Evolutionary conservation across 2,888 invertebrate genomes (phyloP).

Genomic region (Parascotia fuliginaria): DNA sequence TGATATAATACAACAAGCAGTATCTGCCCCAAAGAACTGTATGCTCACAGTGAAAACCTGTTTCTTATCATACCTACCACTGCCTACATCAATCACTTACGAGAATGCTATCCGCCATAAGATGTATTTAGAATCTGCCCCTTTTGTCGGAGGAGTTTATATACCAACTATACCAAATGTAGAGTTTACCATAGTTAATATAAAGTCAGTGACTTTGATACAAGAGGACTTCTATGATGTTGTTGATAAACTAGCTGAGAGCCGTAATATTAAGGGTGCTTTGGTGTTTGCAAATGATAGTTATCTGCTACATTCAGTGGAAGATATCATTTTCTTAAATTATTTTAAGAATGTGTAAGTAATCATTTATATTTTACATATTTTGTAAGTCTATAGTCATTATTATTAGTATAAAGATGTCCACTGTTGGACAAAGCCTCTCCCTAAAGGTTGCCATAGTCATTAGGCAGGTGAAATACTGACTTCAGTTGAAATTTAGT

Average conservation of each 20-base stretch:
- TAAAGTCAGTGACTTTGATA: constrained; percentile 53
- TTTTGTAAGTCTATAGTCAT: not conserved
- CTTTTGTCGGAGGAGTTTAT: constrained; percentile 69
- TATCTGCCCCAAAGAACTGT: constrained; percentile 67
- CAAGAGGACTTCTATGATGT: constrained; percentile 57
- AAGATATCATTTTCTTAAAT: constrained; percentile 71
- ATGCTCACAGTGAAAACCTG: constrained; percentile 65
- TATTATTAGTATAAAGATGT: too few species aligned
- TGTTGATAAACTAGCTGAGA: constrained; percentile 57
- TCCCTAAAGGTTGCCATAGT: too few species aligned
- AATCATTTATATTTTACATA: not conserved
- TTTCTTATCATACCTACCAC: constrained; percentile 66
- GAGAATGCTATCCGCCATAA: constrained; percentile 52
- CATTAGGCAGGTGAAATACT: too few species aligned
- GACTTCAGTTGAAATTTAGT: too few species aligned
- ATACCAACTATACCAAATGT: constrained; percentile 75
- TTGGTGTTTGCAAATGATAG: constrained; percentile 77
- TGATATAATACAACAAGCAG: constrained; percentile 63
- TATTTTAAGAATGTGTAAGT: constrained; percentile 75
- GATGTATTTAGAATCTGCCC: constrained; percentile 42
- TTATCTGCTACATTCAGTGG: constrained; percentile 66
- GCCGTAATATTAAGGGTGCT: constrained; percentile 67
- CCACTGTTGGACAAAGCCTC: too few species aligned
- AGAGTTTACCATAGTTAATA: constrained; percentile 65
- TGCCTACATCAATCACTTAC: constrained; percentile 58